Evolutionary conservation across 2,888 invertebrate genomes (phyloP).

Genomic region (Sinodicranocentrus sp.): DNA sequence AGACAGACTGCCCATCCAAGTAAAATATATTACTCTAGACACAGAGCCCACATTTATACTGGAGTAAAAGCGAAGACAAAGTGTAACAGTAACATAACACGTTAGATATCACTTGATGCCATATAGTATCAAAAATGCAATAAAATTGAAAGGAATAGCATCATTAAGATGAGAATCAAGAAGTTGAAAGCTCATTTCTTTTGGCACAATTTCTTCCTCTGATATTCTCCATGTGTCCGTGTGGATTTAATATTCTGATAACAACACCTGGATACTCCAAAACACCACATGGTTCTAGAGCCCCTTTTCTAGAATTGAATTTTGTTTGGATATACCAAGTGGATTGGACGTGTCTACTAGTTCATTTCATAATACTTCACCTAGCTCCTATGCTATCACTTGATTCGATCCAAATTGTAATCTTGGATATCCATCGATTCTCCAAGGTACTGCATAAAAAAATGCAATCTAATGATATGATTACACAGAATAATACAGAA

Average conservation of each 20-base stretch:
- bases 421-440: background rate
- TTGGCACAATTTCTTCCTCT: conserved; percentile 55
- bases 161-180: conserved; percentile 63
- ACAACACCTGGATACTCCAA: conserved; percentile 51
- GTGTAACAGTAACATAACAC: conserved; percentile 13
- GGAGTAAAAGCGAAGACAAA: too few species aligned
- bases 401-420: background rate
- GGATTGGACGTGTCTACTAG: background rate
- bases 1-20: too few species aligned
- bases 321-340: background rate
- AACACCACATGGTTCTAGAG: conserved; percentile 9
- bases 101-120: conserved; percentile 30
- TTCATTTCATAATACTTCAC: background rate
- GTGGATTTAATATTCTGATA: conserved; percentile 62
- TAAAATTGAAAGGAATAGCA: conserved; percentile 62
- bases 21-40: too few species aligned
- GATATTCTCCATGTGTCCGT: conserved; percentile 48
- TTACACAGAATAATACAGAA: background rate
- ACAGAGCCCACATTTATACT: too few species aligned
- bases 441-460: conserved; percentile 4
- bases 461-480: background rate
- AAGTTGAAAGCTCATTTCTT: conserved; percentile 64
- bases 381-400: background rate
- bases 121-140: conserved; percentile 55
- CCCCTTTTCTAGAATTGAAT: too few species aligned